Base-by-base conservation (phyloP, 2,888 invertebrate genomes). In the Pandemis heparana region DNA sequence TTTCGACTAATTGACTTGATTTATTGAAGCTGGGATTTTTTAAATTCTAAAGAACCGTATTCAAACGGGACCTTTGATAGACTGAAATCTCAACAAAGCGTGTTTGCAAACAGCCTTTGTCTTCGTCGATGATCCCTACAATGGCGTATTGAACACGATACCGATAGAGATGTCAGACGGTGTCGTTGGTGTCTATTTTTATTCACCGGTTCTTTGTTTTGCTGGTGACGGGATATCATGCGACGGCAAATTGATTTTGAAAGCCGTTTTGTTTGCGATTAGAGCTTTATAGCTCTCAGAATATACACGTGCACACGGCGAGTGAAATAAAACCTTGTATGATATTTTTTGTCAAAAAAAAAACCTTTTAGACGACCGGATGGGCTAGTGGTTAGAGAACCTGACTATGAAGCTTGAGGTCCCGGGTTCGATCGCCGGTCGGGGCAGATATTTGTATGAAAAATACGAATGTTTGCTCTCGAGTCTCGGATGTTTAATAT, bases 61-160 rank as follows among this genome's bases (percentile, higher is more conserved):
- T 46, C 48, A 64, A 62, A 62, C 23, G 3, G 48, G 32, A 14
- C 14, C 32, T 65, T n/a, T 38, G 56, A 18, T 39, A 2, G 8
- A 53, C 14, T 61, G 51, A 56, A 41, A 18, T 38, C 53, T 39
- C 48, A 59, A 62, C 18, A 46, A 39, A 32, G 43, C 10, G 38
- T 71, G 38, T 72, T 62, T 67, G 59, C 68, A 67, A 72, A 72
- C 43, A 62, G 38, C 46, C 56, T 56, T 72, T 68, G 67, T 72
- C 46, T 56, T 18, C 32, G n/a, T 14, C 56, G 67, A 59, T 65
- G 65, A 66, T 53, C 59, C 43, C 23, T 38, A 65, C 65, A 65
- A 65, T 65, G 46, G 48, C 10, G 53, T 46, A 60, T 51, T 51
- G 68, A 38, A 68, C 41, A 41, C 56, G 70, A 64, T 59, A 70